Percentiles rank a stretch among this genome's conserved stretches.
Evolutionary conservation across 2,113 vertebrate genomes (phyloP).

Genomic region (Turnix velox): DNA sequence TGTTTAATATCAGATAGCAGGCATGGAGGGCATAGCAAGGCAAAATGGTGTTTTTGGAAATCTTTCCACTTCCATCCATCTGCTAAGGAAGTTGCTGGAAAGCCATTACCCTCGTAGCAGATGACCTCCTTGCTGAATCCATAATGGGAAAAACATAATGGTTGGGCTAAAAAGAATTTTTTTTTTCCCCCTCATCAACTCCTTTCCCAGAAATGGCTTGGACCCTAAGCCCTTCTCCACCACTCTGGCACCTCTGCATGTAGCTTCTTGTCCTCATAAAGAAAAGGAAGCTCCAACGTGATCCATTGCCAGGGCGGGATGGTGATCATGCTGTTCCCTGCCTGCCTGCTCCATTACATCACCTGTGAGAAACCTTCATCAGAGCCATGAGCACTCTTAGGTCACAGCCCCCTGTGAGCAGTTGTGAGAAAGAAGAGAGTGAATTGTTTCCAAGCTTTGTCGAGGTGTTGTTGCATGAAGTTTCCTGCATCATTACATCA

Average conservation of each 20-base stretch:
- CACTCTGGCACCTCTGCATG: rapidly evolving
- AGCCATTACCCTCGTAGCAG: neutral
- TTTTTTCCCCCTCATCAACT: rapidly evolving
- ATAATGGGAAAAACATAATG: neutral
- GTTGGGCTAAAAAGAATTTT: neutral
- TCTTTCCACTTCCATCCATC: neutral
- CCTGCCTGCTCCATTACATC: neutral
- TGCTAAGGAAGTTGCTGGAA: neutral
- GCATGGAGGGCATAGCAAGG: neutral
- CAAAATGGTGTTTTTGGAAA: neutral
- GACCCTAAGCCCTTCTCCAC: neutral
- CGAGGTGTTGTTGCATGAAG: neutral
- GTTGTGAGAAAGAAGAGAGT: neutral
- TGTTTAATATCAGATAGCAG: neutral
- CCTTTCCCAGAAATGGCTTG: neutral
- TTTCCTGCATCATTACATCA: neutral
- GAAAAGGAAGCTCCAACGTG: neutral
- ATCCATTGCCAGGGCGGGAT: neutral
- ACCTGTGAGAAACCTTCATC: neutral
- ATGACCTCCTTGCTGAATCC: neutral
- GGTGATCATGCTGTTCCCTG: neutral
- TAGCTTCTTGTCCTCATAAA: neutral
- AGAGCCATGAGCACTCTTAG: neutral
- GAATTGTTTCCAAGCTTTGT: neutral
- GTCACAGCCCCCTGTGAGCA: neutral